These are phyloP conservation scores for Bos indicus DNA, from an alignment of 2,113 vertebrate genomes.

Conservation along the genomic window DNA sequence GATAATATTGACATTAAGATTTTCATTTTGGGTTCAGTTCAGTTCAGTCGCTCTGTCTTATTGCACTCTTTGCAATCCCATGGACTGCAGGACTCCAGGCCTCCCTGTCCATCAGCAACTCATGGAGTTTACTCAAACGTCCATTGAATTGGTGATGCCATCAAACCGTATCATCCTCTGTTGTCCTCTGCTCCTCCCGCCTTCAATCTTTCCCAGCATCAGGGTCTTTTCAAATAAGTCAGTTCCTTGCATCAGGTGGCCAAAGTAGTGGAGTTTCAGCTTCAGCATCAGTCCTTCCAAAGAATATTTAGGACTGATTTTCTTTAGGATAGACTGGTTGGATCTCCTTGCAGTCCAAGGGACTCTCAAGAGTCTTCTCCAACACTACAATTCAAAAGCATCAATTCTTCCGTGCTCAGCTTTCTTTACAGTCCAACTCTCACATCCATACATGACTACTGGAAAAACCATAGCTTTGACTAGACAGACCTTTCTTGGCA, in stretches of 20 bases:
- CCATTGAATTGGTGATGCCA: not conserved
- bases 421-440: not conserved
- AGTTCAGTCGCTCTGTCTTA: not conserved
- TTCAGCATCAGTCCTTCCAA: not conserved
- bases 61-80: not conserved
- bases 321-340: not conserved
- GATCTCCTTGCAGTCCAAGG: not conserved
- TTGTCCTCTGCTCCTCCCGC: accelerated
- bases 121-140: not conserved
- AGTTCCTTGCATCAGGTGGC: not conserved
- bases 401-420: not conserved
- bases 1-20: not conserved
- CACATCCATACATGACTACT: not conserved
- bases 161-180: not conserved
- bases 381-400: not conserved
- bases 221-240: not conserved
- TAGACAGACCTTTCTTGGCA: not conserved
- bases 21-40: not conserved
- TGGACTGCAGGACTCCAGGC: not conserved
- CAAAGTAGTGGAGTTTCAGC: not conserved
- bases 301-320: not conserved
- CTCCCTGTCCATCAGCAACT: not conserved
- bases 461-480: not conserved
- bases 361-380: not conserved
- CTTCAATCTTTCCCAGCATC: not conserved